Evolutionary conservation across 2,888 invertebrate genomes (phyloP), one percentile per base, ranked within the genome.

Genomic region (Andrena hattorfiana): DNA sequence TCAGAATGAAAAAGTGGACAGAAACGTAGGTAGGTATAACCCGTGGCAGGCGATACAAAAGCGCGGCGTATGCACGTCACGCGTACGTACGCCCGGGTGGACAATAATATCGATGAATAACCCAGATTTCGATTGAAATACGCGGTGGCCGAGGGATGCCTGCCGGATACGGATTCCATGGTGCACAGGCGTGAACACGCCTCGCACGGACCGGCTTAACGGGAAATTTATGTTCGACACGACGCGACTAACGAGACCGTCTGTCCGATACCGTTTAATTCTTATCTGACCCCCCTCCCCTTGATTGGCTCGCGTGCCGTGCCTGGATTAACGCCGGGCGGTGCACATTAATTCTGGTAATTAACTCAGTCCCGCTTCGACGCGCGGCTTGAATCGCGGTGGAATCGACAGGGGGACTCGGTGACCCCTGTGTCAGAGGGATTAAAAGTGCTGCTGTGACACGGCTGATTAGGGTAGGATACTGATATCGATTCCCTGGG

Each of bases 291-390:
- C 74, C 70, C 85, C 32, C 87, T 89, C 69, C 85, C 28, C 86
- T 89, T 85, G 90, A 90, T 90, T 88, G 89, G 89, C 88, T 92
- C 89, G 91, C 91, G 90, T 91, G 92, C 90, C 89, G 81, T 75
- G 82, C 86, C 76, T 82, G 88, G 85, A 90, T 89, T 89, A 91
- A 86, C 88, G 86, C 87, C 86, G 42, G 85, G 76, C 85, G 86
- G 83, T 84, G 78, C 84, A 72, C 87, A 88, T 91, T 91, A 89
- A 91, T 91, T 87, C 84, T 77, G 76, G 83, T 86, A 88, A 88
- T 88, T 88, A 88, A 89, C 87, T 86, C 77, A 77, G 76, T 66
- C 68, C 59, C 72, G 69, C 56, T 83, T 51, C 75, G 77, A 77
- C 73, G 64, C 72, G 16, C 42, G 81, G 77, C 69, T 70, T 62